Evolutionary conservation across 2,888 invertebrate genomes (phyloP), one percentile per base, ranked within the genome.

Genomic region (Micoletzkya japonica): DNA sequence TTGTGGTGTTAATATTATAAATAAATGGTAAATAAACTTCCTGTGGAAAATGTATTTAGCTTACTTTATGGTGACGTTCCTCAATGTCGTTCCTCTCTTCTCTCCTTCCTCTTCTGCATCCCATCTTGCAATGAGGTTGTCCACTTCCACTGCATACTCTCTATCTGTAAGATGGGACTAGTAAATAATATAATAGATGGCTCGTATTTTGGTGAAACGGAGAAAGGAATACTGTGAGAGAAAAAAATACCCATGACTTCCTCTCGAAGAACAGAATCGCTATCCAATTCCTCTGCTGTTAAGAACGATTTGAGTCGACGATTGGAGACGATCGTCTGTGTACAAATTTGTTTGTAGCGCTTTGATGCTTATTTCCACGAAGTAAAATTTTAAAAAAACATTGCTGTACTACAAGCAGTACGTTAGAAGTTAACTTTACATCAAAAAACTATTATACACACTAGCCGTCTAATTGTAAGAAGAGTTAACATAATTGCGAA

Each of bases 281-380:
- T 28, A 44, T 82, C 78, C n/a, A 85, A 37, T 68, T 85, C 85
- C 6, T 85, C 84, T 3, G 81, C 79, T 1, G 74, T 76, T 10
- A 85, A 76, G 70, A 82, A 84, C 14, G 79, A 76, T 63, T 81
- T 80, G 24, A 85, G 58, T n/a, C 85, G 73, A 61, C 78, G 74
- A 70, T 85, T 85, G 34, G 81, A 80, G 17, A 85, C 85, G 7
- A 76, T 37, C 0, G 80, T 78, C 81, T 86, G 85, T n/a, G n/a
- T n/a, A n/a, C n/a, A n/a, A n/a, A n/a, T n/a, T n/a, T n/a, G n/a
- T n/a, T n/a, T n/a, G n/a, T n/a, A n/a, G n/a, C n/a, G n/a, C n/a
- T n/a, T n/a, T n/a, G n/a, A n/a, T n/a, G n/a, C n/a, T n/a, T n/a
- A n/a, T n/a, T n/a, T n/a, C n/a, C n/a, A n/a, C n/a, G n/a, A n/a